These are phyloP conservation scores for Diachrysia chrysitis DNA, from an alignment of 2,888 invertebrate species.

Conservation along the genomic window DNA sequence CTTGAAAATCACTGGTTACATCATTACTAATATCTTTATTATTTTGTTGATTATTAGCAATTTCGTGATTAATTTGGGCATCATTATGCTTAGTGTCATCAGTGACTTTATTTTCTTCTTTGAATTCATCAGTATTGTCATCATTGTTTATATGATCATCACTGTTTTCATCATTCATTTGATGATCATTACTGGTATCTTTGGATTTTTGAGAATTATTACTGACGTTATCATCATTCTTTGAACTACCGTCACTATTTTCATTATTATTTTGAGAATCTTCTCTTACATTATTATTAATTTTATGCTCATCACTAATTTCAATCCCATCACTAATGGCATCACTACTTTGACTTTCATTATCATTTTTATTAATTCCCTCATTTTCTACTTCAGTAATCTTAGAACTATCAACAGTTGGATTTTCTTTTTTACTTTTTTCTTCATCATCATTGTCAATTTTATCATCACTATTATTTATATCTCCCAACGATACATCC, in stretches of 20 bases:
- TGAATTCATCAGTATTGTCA: neutral
- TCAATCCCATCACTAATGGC: neutral
- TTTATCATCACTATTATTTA: conserved; percentile 25
- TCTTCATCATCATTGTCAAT: neutral
- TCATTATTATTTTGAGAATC: conserved; percentile 4
- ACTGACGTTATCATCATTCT: neutral
- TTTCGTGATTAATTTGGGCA: neutral
- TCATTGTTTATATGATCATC: neutral
- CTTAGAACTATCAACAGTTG: neutral
- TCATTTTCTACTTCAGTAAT: neutral
- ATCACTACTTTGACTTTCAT: neutral
- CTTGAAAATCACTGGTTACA: neutral
- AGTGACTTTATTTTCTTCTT: neutral
- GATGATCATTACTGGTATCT: neutral
- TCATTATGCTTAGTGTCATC: neutral
- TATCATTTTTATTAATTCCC: neutral
- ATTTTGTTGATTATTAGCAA: too few relatives aligned
- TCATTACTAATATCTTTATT: neutral
- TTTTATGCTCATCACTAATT: neutral
- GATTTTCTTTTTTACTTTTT: conserved; percentile 4
- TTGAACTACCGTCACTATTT: neutral
- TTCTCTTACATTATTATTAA: neutral
- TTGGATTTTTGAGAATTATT: too few relatives aligned
- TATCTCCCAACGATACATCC: conserved; percentile 23
- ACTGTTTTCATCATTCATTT: neutral